These are phyloP conservation scores for Gobio occitaniae DNA, from an alignment of 2,797 vertebrate genomes.

Conservation along the genomic window DNA sequence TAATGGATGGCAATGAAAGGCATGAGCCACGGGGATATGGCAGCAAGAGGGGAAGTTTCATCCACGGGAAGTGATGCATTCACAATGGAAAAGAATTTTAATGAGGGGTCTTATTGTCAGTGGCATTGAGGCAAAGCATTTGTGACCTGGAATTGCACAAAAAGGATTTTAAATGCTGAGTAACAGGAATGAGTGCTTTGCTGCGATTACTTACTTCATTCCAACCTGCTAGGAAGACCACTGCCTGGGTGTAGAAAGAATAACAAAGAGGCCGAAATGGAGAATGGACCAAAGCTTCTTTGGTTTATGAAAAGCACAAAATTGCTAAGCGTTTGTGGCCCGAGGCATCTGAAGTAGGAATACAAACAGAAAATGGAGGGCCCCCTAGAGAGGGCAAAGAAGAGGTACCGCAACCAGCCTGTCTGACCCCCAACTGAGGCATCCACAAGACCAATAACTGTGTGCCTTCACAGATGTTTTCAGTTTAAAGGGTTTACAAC, in stretches of 20 bases:
- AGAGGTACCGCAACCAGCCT: slow-evolving; percentile 45
- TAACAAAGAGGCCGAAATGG: slow-evolving; percentile 33
- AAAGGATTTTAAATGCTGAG: slow-evolving; percentile 49
- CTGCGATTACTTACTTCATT: slow-evolving; percentile 41
- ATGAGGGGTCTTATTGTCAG: slow-evolving; percentile 58
- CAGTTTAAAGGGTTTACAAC: slow-evolving; percentile 80
- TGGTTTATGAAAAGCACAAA: slow-evolving; percentile 47
- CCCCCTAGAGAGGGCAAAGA: slow-evolving; percentile 50
- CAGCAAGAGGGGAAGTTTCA: slow-evolving; percentile 47
- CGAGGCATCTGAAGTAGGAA: slow-evolving; percentile 43
- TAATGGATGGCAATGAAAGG: slow-evolving; percentile 27
- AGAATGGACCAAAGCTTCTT: slow-evolving; percentile 13
- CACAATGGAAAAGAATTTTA: slow-evolving; percentile 61
- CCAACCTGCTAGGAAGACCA: slow-evolving; percentile 46
- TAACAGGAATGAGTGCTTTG: slow-evolving; percentile 43
- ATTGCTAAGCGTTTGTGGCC: slow-evolving; percentile 26
- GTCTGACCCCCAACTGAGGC: slow-evolving; percentile 45
- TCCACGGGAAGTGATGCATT: slow-evolving; percentile 54
- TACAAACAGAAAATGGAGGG: slow-evolving; percentile 46
- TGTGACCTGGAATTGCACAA: slow-evolving; percentile 48
- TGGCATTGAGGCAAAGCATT: slow-evolving; percentile 43
- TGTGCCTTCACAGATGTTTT: slow-evolving; percentile 76
- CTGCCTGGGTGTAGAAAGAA: slow-evolving; percentile 31
- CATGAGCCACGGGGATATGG: slow-evolving; percentile 44
- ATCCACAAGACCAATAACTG: slow-evolving; percentile 66